Conservation (phyloP, 2,113 vertebrate species). For the Diphyllodes magnificus region DNA sequence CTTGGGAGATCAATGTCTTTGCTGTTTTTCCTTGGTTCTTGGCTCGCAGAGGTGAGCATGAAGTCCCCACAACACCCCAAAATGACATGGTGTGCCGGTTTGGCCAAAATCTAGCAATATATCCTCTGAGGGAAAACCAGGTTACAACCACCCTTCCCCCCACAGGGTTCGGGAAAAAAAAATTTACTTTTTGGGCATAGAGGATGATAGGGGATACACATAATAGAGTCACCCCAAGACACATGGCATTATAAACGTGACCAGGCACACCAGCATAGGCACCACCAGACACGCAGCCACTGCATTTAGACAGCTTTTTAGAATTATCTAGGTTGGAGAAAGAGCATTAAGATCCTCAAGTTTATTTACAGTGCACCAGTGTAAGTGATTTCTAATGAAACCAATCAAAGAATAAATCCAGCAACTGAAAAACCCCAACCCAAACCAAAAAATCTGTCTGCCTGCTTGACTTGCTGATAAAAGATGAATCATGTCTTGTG, state of each 20-base stretch:
- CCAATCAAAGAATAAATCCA: background rate
- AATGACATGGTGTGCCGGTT: background rate
- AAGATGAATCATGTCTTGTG: background rate
- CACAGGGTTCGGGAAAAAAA: too few relatives aligned
- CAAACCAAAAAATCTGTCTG: background rate
- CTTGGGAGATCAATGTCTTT: background rate
- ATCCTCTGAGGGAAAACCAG: too few relatives aligned
- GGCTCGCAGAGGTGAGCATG: background rate
- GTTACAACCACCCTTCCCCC: too few relatives aligned
- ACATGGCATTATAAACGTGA: background rate
- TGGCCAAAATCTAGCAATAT: too few relatives aligned
- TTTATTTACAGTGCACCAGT: background rate
- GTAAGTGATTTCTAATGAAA: background rate
- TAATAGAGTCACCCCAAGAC: too few relatives aligned
- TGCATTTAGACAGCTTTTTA: background rate
- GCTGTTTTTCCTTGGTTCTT: background rate
- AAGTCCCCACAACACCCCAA: background rate
- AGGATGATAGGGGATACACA: too few relatives aligned
- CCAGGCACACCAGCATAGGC: background rate
- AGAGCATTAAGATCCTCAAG: fast-evolving
- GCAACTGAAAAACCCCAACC: background rate
- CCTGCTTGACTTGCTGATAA: background rate
- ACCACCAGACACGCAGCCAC: background rate
- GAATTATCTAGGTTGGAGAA: background rate
- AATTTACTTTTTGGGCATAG: too few relatives aligned